phyloP scores from a whole-genome alignment of 2,113 vertebrate genomes.

The Zingel zingel region DNA sequence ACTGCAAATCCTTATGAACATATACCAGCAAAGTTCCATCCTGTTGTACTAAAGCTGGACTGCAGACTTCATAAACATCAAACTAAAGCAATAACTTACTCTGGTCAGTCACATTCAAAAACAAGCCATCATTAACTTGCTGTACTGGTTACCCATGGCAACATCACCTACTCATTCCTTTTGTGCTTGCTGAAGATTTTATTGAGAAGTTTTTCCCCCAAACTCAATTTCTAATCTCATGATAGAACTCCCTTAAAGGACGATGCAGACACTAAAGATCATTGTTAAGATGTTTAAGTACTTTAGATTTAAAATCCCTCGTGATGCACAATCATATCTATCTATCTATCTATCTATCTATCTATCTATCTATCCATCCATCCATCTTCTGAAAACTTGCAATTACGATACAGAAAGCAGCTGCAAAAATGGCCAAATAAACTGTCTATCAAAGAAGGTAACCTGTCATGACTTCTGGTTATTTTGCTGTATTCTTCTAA shows the following conservation, averaged over 20 bases:
- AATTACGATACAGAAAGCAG: background rate
- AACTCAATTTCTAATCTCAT: background rate
- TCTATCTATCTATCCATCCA: too few relatives aligned
- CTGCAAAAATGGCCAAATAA: background rate
- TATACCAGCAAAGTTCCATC: background rate
- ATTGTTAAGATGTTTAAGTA: background rate
- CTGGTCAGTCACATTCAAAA: background rate
- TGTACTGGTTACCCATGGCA: background rate
- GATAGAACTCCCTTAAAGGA: background rate
- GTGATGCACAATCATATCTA: too few relatives aligned
- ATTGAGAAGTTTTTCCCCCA: background rate
- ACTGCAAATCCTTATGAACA: background rate
- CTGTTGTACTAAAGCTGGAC: background rate
- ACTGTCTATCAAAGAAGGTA: background rate
- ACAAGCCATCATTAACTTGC: background rate
- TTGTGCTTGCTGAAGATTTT: background rate
- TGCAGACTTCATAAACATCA: background rate
- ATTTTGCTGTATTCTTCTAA: background rate
- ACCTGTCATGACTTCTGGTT: background rate
- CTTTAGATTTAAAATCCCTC: background rate
- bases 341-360: too few relatives aligned
- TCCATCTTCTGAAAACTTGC: background rate
- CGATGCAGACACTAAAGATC: background rate
- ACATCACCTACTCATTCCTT: background rate
- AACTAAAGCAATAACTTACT: background rate